Conservation (phyloP, 2,797 vertebrate species). For the Lemur catta region DNA sequence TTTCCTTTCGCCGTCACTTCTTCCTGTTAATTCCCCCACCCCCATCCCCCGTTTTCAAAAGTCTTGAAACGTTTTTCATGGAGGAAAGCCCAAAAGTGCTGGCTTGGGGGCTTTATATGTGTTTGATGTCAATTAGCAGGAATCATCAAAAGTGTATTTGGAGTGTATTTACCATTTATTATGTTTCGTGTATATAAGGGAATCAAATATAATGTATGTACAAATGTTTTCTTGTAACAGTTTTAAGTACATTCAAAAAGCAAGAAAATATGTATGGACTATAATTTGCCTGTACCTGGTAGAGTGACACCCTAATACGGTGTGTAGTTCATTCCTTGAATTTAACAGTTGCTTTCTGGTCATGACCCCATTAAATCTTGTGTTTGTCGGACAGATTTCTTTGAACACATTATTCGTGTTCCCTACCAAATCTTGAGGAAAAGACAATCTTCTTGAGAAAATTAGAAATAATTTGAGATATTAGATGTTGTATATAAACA, state of each 20-base stretch:
- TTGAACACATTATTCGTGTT: background rate
- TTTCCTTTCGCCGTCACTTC: conserved; percentile 8
- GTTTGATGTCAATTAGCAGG: background rate
- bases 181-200: background rate
- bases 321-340: background rate
- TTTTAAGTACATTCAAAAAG: conserved; percentile 23
- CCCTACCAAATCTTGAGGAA: background rate
- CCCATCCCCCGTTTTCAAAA: background rate
- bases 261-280: background rate
- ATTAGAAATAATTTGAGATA: conserved; percentile 11
- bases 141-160: conserved; percentile 23
- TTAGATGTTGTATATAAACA: background rate
- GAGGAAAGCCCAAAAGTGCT: background rate
- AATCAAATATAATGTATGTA: background rate
- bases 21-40: background rate
- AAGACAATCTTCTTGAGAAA: background rate
- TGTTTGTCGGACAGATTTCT: background rate
- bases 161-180: background rate
- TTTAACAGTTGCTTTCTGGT: background rate
- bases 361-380: background rate
- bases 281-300: background rate
- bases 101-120: background rate
- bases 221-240: background rate
- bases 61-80: background rate
- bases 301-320: background rate